Base-by-base conservation (phyloP, 30 jellyfish, hydroid and myxozoan species). In the Turritopsis dohrnii region DNA sequence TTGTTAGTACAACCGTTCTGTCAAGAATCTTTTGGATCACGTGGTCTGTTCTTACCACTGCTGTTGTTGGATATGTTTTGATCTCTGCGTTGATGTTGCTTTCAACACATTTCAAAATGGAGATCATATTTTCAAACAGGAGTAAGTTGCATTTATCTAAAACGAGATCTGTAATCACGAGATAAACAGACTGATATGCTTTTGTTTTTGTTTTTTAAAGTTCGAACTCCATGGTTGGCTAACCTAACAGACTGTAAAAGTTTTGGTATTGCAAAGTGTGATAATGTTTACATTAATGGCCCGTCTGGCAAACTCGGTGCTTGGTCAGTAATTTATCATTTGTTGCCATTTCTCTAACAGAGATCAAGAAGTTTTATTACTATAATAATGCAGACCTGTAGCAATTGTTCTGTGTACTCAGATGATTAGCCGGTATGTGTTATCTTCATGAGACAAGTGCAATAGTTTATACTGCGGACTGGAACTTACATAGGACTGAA, bases 291-390 rank as follows among this genome's bases (percentile, higher is more conserved):
- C 71, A 65, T 90, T 26, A 84, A 85, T 25, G 97, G 97, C 27
- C 82, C 69, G 24, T 87, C 80, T 72, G 97, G 97, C 8, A 90
- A 83, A 69, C 81, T 90, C 19, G 97, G 97, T 22, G 91, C 97
- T 25, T 90, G 97, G 97, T 86, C 54, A 65, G 95, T 76, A 41
- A 5, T 41, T 41, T 41, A 41, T 41, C 13, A 41, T n/a, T n/a
- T 23, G 23, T 16, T 16, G 28, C 30, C 16, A 5, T 26, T 21
- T 13, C 52, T 72, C 52, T 22, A 41, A 13, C 13, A 41, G 13
- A 5, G 9, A 41, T 5, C 60, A n/a, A n/a, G n/a, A n/a, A n/a
- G n/a, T n/a, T n/a, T n/a, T n/a, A n/a, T n/a, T n/a, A n/a, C n/a
- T n/a, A n/a, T n/a, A n/a, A n/a, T n/a, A n/a, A n/a, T n/a, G n/a